Percentiles rank a stretch among this genome's conserved stretches.
Evolutionary conservation across 2,113 vertebrate species (phyloP).

Genomic region (Petroica traversi): DNA sequence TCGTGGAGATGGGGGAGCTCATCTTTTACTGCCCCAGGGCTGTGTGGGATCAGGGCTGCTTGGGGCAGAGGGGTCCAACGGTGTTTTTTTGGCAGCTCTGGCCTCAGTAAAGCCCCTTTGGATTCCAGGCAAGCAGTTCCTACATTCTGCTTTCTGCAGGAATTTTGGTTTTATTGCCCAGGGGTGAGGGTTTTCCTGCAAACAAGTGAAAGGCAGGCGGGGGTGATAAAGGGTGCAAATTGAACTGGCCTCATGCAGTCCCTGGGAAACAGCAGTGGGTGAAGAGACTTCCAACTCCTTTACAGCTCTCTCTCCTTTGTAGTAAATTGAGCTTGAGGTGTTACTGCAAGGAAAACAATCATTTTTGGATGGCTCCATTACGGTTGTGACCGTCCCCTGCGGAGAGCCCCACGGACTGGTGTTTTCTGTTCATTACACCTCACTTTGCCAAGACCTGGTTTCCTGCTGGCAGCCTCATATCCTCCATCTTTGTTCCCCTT

Average conservation of each 20-base stretch:
- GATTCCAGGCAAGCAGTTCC: neutral
- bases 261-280: conserved; percentile 31
- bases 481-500: neutral
- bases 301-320: neutral
- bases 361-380: conserved; percentile 52
- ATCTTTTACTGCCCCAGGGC: neutral
- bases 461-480: conserved; percentile 37
- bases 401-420: conserved; percentile 1
- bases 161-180: conserved; percentile 57
- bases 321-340: conserved; percentile 45
- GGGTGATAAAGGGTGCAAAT: conserved; percentile 65
- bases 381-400: neutral
- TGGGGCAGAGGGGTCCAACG: neutral
- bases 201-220: neutral
- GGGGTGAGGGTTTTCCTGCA: conserved; percentile 20
- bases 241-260: conserved; percentile 52
- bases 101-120: neutral
- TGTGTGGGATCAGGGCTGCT: neutral
- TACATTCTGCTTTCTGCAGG: neutral
- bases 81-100: neutral
- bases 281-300: conserved; percentile 21
- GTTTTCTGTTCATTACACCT: conserved; percentile 63
- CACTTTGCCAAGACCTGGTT: neutral
- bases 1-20: fast-evolving
- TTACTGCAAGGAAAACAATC: conserved; percentile 56